Evolutionary conservation across 2,888 invertebrate species (phyloP).

Genomic region (Coenonympha arcania): DNA sequence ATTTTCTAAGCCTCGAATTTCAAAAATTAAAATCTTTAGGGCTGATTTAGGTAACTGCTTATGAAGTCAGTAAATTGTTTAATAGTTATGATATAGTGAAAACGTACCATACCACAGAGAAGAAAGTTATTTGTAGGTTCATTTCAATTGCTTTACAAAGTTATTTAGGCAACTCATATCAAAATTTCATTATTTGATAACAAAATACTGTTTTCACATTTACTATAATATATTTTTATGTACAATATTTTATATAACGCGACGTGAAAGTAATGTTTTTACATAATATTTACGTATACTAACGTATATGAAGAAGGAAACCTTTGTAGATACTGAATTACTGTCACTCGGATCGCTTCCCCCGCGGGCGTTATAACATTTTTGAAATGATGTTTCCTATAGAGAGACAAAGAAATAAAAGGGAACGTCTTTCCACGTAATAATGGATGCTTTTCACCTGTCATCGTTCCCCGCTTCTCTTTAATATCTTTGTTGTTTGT

Average conservation of each 20-base stretch:
- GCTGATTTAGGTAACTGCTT: too few species aligned
- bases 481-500: constrained; percentile 31
- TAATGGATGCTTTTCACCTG: constrained; percentile 52
- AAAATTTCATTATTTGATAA: background rate
- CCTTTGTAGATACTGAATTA: constrained; percentile 43
- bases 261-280: constrained; percentile 24
- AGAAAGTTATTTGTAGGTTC: too few species aligned
- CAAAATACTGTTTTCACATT: background rate
- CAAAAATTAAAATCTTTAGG: too few species aligned
- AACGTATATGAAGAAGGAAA: constrained; percentile 29
- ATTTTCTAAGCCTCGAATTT: too few species aligned
- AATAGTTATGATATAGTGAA: too few species aligned
- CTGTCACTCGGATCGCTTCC: constrained; percentile 39
- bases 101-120: too few species aligned
- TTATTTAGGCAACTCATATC: too few species aligned
- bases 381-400: constrained; percentile 41
- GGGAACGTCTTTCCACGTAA: constrained; percentile 41
- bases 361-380: constrained; percentile 32
- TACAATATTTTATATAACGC: constrained; percentile 17
- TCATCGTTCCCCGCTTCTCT: constrained; percentile 42
- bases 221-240: constrained; percentile 17
- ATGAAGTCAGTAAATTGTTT: too few species aligned
- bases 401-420: constrained; percentile 38
- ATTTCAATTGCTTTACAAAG: too few species aligned
- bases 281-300: constrained; percentile 21